phyloP scores from a whole-genome alignment of 2,797 vertebrate genomes.

The Clarias pachynema region DNA sequence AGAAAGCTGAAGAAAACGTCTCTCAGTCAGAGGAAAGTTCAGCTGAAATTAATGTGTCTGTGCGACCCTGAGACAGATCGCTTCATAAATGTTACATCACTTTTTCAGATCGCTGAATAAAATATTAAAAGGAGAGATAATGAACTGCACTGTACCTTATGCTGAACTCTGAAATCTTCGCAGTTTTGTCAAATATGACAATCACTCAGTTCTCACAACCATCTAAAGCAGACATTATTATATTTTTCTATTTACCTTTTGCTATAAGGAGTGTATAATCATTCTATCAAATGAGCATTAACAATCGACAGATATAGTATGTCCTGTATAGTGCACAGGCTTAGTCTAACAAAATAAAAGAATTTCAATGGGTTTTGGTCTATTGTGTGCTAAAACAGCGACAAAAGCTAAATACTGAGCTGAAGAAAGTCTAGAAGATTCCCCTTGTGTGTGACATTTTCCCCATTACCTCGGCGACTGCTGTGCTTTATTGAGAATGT shows the following conservation, averaged over 20 bases:
- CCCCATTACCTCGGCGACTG: conserved; percentile 51
- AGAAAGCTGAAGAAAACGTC: conserved; percentile 42
- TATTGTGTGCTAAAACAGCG: conserved; percentile 20
- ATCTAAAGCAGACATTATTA: conserved; percentile 1
- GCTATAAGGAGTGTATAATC: background rate
- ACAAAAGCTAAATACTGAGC: conserved; percentile 40
- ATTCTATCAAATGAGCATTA: background rate
- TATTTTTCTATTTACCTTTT: conserved; percentile 20
- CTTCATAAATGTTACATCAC: conserved; percentile 73
- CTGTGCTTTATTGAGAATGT: conserved; percentile 49
- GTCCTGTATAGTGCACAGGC: background rate
- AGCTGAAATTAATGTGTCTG: conserved; percentile 50
- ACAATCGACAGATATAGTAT: no score
- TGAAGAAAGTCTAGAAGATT: conserved; percentile 41
- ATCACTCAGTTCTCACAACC: conserved; percentile 51
- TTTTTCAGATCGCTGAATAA: conserved; percentile 73
- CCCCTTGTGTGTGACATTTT: conserved; percentile 59
- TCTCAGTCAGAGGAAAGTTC: conserved; percentile 40
- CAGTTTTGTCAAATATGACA: conserved; percentile 67
- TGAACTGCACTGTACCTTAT: conserved; percentile 62
- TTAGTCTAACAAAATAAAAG: conserved; percentile 19
- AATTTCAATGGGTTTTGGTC: conserved; percentile 23
- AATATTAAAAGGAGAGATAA: conserved; percentile 75
- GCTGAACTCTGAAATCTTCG: conserved; percentile 57
- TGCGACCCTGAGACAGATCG: conserved; percentile 64